Base-by-base conservation (phyloP, 2,797 vertebrate species). In the Varecia variegata region DNA sequence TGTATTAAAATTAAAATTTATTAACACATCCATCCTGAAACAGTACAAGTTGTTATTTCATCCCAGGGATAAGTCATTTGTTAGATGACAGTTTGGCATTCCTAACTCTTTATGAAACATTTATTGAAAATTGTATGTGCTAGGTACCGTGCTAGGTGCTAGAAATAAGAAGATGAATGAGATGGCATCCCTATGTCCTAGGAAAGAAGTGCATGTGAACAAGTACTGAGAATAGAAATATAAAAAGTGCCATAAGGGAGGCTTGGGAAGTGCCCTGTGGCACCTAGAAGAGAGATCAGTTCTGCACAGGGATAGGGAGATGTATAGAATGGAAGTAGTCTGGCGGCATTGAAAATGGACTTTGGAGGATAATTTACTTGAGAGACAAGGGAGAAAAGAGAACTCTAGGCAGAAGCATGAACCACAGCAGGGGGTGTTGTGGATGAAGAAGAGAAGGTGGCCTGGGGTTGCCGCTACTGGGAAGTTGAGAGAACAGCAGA, bases 201-300 rank as follows among this genome's bases (percentile, higher is more conserved):
- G 54, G 68, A 67, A 68, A 58, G 45, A 52, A 10, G 9, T 1
- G 0, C 45, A 11, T 0, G 3, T 17, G 54, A 83, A 50, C 11
- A 8, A 7, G 27, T 6, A 8, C 38, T 43, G 45, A 89, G 74
- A 65, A 58, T 35, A 17, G 14, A 74, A 43, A 60, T 30, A 45
- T 0, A 2, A 17, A 47, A 80, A 23, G 1, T 25, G 0, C 21
- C 14, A 0, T 5, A 6, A 47, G 0, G 9, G 30, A 62, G 27
- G 35, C 13, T 40, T 58, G 40, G 11, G 5, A n/a, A 17, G 27
- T n/a, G 14, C 32, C 18, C 3, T 2, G 4, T n/a, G 8, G 7
- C 5, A 4, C n/a, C 18, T 3, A 18, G 14, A 67, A 58, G n/a
- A 50, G 18, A 93, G 30, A 18, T 58, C 20, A 74, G 14, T 4